Evolutionary conservation across 2,113 vertebrate species (phyloP), one percentile per base, ranked within the genome.

Genomic region (Zapornia atra): DNA sequence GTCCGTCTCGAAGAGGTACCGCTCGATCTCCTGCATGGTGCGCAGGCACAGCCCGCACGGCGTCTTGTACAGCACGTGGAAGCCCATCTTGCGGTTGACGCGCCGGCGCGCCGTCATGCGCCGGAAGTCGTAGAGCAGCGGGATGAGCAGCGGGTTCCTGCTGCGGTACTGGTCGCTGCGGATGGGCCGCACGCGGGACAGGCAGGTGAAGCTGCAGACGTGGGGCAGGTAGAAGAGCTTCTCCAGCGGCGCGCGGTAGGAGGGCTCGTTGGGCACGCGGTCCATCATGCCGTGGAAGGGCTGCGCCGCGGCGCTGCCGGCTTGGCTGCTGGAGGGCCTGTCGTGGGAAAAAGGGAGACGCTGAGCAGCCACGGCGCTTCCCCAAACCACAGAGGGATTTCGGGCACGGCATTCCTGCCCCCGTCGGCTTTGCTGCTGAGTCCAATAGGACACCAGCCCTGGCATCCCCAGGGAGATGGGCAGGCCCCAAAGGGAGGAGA

Each of bases 71-170:
- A 99, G 98, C 34, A 99, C 99, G 3, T 99, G 99, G 97, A 99
- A 99, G 9, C 99, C 99, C 98, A 99, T 99, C 98, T 99, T 99
- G 92, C 99, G 99, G 97, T 99, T 99, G 44, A 99, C 97, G 56
- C 99, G 98, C 31, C 99, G 98, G 12, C 99, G 98, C 3, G 99
- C 99, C 0, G 99, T 99, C 99, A 99, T 99, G 19, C 99, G 98
- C 9, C 99, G 98, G 97, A 99, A 99, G 77, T 99, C 99, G 26
- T 99, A 99, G 10, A 99, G 98, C 29, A 99, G 96, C 0, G 99
- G 99, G 15, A 99, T 98, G 26, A 99, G 98, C 44, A 99, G 98
- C 0, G 99, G 99, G 98, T 99, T 99, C 78, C 98, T 98, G 76
- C 99, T 98, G 64, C 98, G 96, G 98, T 99, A 98, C 77, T 98